Conservation (phyloP, 1,140 invertebrate species). For the Watersipora subatra region DNA sequence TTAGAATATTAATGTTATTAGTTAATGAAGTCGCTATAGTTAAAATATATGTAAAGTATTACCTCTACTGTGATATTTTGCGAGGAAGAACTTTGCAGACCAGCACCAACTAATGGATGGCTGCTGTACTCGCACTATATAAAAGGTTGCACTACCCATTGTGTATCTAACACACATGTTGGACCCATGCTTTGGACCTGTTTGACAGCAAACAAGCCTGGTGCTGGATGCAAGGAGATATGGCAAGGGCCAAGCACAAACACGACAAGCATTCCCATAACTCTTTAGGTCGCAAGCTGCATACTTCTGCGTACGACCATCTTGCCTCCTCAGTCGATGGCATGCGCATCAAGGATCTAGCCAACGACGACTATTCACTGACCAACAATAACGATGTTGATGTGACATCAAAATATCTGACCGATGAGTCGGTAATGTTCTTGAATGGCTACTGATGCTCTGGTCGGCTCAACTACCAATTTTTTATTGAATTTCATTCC, state of each 20-base stretch:
- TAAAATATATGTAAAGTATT: too few species aligned
- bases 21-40: too few species aligned
- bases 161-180: not conserved
- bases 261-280: conserved; percentile 9
- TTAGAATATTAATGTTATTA: too few species aligned
- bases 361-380: not conserved
- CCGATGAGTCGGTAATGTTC: conserved; percentile 2
- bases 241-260: conserved; percentile 31
- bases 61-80: not conserved
- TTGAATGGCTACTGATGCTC: conserved; percentile 10
- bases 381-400: not conserved
- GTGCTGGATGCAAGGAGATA: conserved; percentile 60
- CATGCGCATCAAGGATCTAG: conserved; percentile 31
- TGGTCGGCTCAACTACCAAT: not conserved
- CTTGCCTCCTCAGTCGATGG: conserved; percentile 32
- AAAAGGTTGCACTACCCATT: not conserved
- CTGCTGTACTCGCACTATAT: too few species aligned
- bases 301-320: conserved; percentile 14
- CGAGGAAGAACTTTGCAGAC: not conserved
- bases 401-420: conserved; percentile 8
- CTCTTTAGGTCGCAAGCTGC: conserved; percentile 16
- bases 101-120: too few species aligned
- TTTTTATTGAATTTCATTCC: not conserved
- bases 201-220: conserved; percentile 62
- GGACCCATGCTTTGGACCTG: too few species aligned